Evolutionary conservation across 2,888 invertebrate species (phyloP), one percentile per base, ranked within the genome.

Genomic region (Dastarcus helophoroides): DNA sequence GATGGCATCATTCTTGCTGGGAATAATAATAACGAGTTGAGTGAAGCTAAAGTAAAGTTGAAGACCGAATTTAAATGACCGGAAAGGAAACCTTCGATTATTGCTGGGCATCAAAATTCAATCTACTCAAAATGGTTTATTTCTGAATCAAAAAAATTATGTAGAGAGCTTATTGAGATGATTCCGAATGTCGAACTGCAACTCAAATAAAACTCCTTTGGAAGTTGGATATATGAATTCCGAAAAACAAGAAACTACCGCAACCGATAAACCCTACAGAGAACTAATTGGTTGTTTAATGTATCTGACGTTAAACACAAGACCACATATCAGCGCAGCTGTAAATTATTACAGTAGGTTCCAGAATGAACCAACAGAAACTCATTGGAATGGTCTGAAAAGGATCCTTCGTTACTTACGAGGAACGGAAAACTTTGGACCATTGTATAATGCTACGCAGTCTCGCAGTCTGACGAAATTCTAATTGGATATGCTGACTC

Each of bases 161-260:
- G 12, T 48, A n/a, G 10, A 37, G 19, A 43, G 39, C 11, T 24
- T 52, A 19, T 29, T 53, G 14, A 35, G 38, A 15, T 26, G 36
- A 4, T 48, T 48, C 31, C 28, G 41, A n/a, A 50, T 50, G 50
- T 26, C 33, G 10, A 35, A 48, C 13, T 48, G 43, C 32, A 47
- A 48, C 7, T 12, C 29, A 26, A 13, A 10, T 9, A 14, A 8
- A 10, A 29, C 21, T 9, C 29, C 29, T 3, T 21, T 29, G 29
- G 4, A 29, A 6, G 8, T n/a, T 21, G n/a, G 12, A 24, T 3
- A n/a, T n/a, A n/a, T 13, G 4, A 10, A 22, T n/a, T 11, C 22
- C 9, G 8, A 29, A n/a, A 22, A 3, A 9, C 9, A 8, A n/a
- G 4, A 8, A 7, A 14, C 7, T 10, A 22, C 3, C 13, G 11